A percentile compares a stretch with the other conserved stretches of the same genome.
These are phyloP conservation scores for Myathropa florea DNA, from an alignment of 2,888 invertebrate genomes.

Conservation along the genomic window DNA sequence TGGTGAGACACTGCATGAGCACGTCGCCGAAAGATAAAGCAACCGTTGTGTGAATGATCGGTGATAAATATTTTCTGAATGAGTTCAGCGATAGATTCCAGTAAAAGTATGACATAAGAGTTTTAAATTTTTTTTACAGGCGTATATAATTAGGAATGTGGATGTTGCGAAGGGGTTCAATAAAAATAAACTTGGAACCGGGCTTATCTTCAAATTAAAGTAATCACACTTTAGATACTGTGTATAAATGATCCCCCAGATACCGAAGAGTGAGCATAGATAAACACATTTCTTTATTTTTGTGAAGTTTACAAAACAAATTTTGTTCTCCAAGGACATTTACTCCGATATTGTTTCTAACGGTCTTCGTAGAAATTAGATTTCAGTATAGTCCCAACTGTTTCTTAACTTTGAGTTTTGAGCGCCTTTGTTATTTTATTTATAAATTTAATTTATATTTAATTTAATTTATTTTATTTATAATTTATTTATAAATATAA, in stretches of 20 bases:
- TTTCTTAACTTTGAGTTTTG: no score
- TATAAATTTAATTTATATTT: no score
- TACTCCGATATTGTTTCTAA: no score
- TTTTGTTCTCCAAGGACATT: neutral
- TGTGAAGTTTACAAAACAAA: neutral
- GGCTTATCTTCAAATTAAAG: neutral
- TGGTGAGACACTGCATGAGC: neutral
- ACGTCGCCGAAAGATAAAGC: conserved; percentile 36
- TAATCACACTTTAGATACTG: neutral
- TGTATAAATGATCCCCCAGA: neutral
- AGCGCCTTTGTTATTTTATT: no score
- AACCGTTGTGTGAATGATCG: neutral
- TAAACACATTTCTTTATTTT: neutral
- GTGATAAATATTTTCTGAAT: conserved; percentile 22
- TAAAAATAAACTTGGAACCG: neutral
- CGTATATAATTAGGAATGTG: neutral
- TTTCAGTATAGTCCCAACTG: no score
- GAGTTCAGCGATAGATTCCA: neutral
- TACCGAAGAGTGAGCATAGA: neutral
- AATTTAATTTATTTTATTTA: no score
- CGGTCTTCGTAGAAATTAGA: no score
- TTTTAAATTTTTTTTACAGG: neutral
- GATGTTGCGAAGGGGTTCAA: neutral
- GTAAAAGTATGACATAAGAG: conserved; percentile 21
- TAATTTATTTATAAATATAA: no score